phyloP scores from a whole-genome alignment of 2,113 vertebrate genomes.

The Cinclus mexicanus region DNA sequence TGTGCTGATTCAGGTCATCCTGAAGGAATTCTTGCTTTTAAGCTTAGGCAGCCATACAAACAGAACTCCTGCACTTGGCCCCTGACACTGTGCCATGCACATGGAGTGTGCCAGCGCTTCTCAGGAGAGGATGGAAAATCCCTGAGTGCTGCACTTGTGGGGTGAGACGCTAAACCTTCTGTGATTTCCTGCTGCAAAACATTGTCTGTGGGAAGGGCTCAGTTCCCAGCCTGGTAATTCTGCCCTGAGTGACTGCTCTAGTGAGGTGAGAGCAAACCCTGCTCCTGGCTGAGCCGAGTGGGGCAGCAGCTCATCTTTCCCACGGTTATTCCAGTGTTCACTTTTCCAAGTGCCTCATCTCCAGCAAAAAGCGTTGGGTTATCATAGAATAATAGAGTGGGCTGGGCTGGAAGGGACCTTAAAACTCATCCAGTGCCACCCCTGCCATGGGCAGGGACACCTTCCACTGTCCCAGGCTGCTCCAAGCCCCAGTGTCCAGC shows the following conservation, averaged over 20 bases:
- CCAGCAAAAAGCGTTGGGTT: background rate
- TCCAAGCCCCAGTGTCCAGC: background rate
- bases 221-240: background rate
- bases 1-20: conserved; percentile 26
- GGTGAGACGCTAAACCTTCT: background rate
- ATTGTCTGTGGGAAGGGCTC: background rate
- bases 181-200: background rate
- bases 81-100: background rate
- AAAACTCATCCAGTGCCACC: background rate
- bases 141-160: background rate
- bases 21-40: conserved; percentile 13
- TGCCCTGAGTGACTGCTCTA: background rate
- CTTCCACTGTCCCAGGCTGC: rapidly evolving
- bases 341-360: background rate
- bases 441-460: background rate
- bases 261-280: background rate
- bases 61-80: background rate
- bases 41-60: background rate
- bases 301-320: background rate
- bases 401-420: background rate
- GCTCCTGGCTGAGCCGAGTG: background rate
- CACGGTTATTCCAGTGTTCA: background rate
- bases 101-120: background rate
- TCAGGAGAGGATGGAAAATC: background rate
- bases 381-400: too few species aligned